These are phyloP conservation scores for Tetramorium parvispinum DNA, from an alignment of 1,140 invertebrate species.

Conservation along the genomic window DNA sequence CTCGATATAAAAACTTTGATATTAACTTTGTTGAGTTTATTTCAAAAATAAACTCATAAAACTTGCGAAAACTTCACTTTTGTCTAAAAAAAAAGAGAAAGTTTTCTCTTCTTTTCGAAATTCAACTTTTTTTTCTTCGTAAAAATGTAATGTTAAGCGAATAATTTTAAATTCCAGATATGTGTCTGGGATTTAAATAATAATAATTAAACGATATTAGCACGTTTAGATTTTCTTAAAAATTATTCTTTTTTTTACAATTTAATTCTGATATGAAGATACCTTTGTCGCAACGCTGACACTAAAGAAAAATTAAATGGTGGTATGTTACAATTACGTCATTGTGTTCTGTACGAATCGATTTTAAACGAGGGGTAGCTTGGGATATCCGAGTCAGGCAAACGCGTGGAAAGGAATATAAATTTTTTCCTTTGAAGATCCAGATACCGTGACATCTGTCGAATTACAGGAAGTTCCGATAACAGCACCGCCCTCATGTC, in stretches of 20 bases:
- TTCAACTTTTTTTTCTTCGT: not conserved
- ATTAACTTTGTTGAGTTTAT: not conserved
- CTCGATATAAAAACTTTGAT: not conserved
- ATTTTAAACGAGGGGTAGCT: not conserved
- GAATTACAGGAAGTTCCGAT: constrained; percentile 24
- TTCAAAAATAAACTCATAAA: not conserved
- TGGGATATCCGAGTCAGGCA: not conserved
- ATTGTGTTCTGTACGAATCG: not conserved
- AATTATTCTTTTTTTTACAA: not conserved
- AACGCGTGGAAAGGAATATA: not conserved
- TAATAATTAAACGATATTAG: not conserved
- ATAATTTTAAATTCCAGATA: not conserved
- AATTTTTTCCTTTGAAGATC: constrained; percentile 65
- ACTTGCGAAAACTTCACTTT: not conserved
- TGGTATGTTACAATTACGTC: not conserved
- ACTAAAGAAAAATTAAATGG: not conserved
- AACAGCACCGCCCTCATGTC: not conserved
- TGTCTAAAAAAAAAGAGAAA: not conserved
- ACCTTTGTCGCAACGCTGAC: not conserved
- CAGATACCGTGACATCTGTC: constrained; percentile 34
- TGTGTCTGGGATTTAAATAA: not conserved
- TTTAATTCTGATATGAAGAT: not conserved
- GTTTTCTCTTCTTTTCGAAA: not conserved
- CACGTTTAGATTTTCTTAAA: not conserved
- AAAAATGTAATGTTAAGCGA: not conserved